These are phyloP conservation scores for Spermophilus dauricus DNA, from an alignment of 2,113 vertebrate genomes.

Conservation along the genomic window DNA sequence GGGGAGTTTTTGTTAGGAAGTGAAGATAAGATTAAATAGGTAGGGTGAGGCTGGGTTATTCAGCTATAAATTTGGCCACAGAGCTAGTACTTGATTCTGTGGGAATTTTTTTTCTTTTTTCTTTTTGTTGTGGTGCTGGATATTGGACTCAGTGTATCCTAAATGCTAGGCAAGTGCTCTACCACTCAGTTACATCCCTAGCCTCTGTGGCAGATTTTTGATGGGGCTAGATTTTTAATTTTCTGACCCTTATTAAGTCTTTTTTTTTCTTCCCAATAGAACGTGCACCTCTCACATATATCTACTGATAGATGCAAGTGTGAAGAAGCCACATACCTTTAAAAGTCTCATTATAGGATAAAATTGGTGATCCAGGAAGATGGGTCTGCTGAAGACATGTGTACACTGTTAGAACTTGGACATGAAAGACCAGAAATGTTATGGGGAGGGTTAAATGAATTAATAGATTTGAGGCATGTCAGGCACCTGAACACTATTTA, in stretches of 20 bases:
- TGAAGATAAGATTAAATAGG: neutral
- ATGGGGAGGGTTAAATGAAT: neutral
- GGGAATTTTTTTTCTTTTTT: slow-evolving; percentile 22
- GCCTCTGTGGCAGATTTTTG: neutral
- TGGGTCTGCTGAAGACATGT: neutral
- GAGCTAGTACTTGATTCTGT: slow-evolving; percentile 23
- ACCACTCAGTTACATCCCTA: neutral
- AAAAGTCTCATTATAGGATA: neutral
- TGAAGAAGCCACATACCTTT: neutral
- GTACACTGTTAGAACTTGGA: neutral
- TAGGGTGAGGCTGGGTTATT: neutral
- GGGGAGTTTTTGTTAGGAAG: neutral
- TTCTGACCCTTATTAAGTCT: neutral
- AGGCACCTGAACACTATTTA: neutral
- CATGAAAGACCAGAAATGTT: neutral
- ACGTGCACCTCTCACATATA: neutral
- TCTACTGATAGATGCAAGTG: neutral
- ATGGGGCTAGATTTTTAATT: slow-evolving; percentile 23
- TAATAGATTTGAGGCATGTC: neutral
- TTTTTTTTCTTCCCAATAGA: neutral
- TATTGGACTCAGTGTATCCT: neutral
- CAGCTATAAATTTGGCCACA: neutral
- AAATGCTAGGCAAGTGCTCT: neutral
- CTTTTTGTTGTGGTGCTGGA: neutral
- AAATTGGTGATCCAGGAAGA: slow-evolving; percentile 2